Percentiles rank a stretch among this genome's conserved stretches.
phyloP scores from a whole-genome alignment of 2,113 vertebrate genomes.

The Chiloscyllium plagiosum region DNA sequence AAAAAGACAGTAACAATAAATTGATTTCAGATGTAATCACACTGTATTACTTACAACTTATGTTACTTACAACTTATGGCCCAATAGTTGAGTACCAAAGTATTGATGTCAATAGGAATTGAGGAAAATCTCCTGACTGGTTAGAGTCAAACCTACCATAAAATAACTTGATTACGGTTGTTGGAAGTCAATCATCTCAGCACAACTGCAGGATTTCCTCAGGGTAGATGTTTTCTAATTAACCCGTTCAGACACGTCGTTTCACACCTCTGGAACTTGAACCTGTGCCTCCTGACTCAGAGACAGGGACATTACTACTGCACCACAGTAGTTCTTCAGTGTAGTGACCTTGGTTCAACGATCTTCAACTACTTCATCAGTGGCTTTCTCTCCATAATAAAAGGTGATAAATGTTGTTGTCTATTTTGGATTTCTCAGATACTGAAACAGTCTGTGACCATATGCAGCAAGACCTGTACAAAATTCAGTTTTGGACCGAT shows the following conservation, averaged over 20 bases:
- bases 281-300: no score
- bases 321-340: neutral
- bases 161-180: neutral
- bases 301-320: no score
- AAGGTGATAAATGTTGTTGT: neutral
- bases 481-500: neutral
- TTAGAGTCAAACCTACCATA: neutral
- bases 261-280: no score
- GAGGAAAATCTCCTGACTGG: neutral
- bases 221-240: no score
- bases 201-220: no score
- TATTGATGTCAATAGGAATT: neutral
- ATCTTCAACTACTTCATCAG: neutral
- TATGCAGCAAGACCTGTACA: neutral
- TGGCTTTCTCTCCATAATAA: neutral
- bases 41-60: neutral
- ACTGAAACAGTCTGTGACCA: neutral
- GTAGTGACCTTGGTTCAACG: neutral
- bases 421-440: neutral
- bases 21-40: neutral
- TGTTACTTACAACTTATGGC: neutral
- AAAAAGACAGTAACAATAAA: neutral
- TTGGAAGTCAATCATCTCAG: neutral
- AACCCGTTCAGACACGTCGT: no score
- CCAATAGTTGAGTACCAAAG: neutral